Percentiles rank a stretch among this genome's conserved stretches.
Conservation (phyloP, 1,140 invertebrate species). For the Acromyrmex charruanus region DNA sequence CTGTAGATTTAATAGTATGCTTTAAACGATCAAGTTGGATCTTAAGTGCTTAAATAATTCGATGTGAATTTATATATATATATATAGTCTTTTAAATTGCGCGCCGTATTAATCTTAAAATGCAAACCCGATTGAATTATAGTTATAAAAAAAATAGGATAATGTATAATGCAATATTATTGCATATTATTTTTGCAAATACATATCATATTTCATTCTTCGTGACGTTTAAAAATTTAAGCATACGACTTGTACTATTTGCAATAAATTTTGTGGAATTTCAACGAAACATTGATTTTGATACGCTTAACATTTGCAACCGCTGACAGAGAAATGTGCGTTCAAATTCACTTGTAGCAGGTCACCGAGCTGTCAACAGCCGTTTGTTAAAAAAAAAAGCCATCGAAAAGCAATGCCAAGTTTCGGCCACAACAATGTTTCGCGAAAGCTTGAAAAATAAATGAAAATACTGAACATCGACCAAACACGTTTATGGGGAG, state of each 20-base stretch:
- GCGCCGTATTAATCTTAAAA: no score
- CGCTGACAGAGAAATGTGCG: conserved; percentile 18
- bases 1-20: no score
- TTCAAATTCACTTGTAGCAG: conserved; percentile 40
- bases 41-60: no score
- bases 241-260: background rate
- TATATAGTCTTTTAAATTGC: no score
- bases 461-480: conserved; percentile 53
- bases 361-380: conserved; percentile 39
- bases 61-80: no score
- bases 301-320: conserved; percentile 25
- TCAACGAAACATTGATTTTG: conserved; percentile 16
- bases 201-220: background rate
- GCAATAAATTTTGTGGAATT: background rate
- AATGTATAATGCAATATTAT: background rate
- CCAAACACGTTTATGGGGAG: conserved; percentile 27
- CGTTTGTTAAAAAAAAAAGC: conserved; percentile 10
- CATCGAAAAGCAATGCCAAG: conserved; percentile 47
- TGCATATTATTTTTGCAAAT: background rate
- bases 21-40: no score
- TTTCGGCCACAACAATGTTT: conserved; percentile 38
- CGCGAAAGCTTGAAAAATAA: conserved; percentile 43
- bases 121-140: no score
- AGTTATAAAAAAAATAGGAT: no score
- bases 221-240: background rate